Conservation (phyloP, 2,113 vertebrate species). For the Pelecanoides urinatrix region DNA sequence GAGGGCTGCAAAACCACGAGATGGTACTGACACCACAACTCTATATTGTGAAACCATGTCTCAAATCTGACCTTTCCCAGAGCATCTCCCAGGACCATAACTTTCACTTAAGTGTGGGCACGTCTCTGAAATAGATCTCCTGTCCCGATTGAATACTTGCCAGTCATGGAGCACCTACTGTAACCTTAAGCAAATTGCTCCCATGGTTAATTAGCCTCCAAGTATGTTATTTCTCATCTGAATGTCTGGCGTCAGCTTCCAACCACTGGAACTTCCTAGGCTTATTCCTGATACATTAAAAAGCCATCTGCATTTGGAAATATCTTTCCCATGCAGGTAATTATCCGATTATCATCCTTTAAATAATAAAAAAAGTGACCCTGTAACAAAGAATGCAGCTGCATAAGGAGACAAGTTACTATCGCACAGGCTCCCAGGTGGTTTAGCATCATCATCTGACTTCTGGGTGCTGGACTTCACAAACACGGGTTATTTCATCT, state of each 20-base stretch:
- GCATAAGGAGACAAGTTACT: not conserved
- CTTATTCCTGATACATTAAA: not conserved
- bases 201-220: slow-evolving; percentile 12
- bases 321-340: not conserved
- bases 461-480: not conserved
- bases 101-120: not conserved
- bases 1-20: not conserved
- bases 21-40: not conserved
- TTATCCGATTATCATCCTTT: not conserved
- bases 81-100: not conserved
- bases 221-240: slow-evolving; percentile 18
- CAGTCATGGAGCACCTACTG: not conserved
- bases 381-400: not conserved
- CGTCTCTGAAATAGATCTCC: not conserved
- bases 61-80: not conserved
- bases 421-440: not conserved
- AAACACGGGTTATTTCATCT: not conserved
- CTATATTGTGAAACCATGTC: not conserved
- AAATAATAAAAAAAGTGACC: not conserved
- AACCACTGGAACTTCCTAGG: not conserved
- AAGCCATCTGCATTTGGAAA: not conserved
- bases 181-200: slow-evolving; percentile 16
- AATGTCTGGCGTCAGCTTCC: not conserved
- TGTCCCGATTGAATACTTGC: not conserved
- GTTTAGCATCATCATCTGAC: not conserved